Conservation (phyloP, 2,888 invertebrate genomes). For the Xylocampa areola region DNA sequence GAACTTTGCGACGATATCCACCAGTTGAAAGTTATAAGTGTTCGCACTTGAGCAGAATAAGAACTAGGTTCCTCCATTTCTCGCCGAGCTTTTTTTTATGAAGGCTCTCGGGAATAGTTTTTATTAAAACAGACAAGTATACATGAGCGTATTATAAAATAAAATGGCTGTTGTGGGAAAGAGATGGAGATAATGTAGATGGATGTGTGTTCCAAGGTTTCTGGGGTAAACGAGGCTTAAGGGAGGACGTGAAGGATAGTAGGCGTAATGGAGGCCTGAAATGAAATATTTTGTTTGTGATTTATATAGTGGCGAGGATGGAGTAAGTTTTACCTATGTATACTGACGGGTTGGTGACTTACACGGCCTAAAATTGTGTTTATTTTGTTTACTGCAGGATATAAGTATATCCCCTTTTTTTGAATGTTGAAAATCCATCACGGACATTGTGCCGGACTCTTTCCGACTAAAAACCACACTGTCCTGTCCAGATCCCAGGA, state of each 20-base stretch:
- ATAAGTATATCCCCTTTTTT: too few relatives aligned
- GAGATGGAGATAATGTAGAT: slow-evolving; percentile 26
- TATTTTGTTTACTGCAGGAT: too few relatives aligned
- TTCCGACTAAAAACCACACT: too few relatives aligned
- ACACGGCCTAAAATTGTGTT: neutral
- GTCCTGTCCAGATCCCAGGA: too few relatives aligned
- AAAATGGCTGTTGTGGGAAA: slow-evolving; percentile 34
- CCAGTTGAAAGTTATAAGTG: slow-evolving; percentile 65
- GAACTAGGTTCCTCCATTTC: slow-evolving; percentile 58
- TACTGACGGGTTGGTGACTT: neutral
- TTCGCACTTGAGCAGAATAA: slow-evolving; percentile 58
- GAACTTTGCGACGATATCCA: slow-evolving; percentile 41
- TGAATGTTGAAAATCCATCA: too few relatives aligned
- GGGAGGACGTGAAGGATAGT: slow-evolving; percentile 37
- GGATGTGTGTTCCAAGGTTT: slow-evolving; percentile 26
- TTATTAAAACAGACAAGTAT: slow-evolving; percentile 47
- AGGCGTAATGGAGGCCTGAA: slow-evolving; percentile 13
- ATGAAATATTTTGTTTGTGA: slow-evolving; percentile 21
- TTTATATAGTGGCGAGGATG: slow-evolving; percentile 2
- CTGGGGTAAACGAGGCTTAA: slow-evolving; percentile 22
- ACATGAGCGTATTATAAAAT: slow-evolving; percentile 40
- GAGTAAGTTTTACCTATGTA: neutral
- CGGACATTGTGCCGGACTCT: too few relatives aligned
- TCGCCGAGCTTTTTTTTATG: slow-evolving; percentile 50
- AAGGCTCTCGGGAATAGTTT: slow-evolving; percentile 43